Base-by-base conservation (phyloP, 2,888 invertebrate species). In the Zonitis immaculata region DNA sequence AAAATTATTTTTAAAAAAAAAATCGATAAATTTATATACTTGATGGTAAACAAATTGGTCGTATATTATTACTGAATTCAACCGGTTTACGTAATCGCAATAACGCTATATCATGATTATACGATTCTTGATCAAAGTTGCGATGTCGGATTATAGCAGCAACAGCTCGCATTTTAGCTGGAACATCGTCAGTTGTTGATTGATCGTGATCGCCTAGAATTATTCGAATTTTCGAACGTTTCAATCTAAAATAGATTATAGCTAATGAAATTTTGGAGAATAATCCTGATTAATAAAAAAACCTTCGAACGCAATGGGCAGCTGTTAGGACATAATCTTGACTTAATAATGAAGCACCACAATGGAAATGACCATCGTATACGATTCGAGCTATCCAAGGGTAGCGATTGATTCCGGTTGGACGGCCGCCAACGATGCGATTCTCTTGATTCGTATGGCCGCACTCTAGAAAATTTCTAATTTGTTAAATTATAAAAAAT, bases 341-440 rank as follows among this genome's bases (percentile, higher is more conserved):
- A 50, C 89, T 89, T 42, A 93, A 79, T 25, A 92, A 79, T 2
- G 91, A 90, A 18, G 87, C 92, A 0, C 92, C 92, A 68, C 92
- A 93, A 72, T 92, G 92, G 77, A 91, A 92, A 74, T 88, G 88
- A 0, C 91, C 91, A 69, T 92, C 89, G 73, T 92, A 92, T 11
- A 92, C 87, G 50, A 93, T 80, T 42, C 91, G 80, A 3, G 89
- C 92, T 75, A 92, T 83, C 92, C 92, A 92, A 7, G 92, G 92
- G 74, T 90, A 92, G 62, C 87, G 84, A 77, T 91, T 90, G 27
- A 89, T 81, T 47, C 88, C 87, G 0, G 91, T 87, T 18, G 91
- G 88, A 67, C 84, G 80, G 11, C 92, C 92, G 47, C 92, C 92
- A 50, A 93, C 89, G 60, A 93, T 91, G 63, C 92, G 80, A 72